These are phyloP conservation scores for Xenopus petersii DNA, from an alignment of 2,797 vertebrate genomes.

Conservation along the genomic window DNA sequence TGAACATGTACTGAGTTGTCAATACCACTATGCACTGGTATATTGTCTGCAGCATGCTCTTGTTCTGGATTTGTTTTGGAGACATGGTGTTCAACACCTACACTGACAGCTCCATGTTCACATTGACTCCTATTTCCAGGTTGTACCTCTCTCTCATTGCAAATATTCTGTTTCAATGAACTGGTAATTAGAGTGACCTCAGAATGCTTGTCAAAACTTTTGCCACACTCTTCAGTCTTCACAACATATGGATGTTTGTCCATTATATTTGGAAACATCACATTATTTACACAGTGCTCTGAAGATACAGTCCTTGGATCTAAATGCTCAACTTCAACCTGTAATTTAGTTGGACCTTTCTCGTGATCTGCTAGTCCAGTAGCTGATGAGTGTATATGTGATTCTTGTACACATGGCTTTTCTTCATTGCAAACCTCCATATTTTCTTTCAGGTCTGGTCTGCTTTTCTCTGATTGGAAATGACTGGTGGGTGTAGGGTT, in stretches of 20 bases:
- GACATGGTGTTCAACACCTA: background rate
- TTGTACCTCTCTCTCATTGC: background rate
- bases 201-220: background rate
- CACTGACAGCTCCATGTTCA: background rate
- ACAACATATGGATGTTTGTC: constrained; percentile 9
- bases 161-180: background rate
- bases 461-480: background rate
- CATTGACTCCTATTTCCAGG: too few species aligned
- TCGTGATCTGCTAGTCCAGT: background rate
- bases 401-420: background rate
- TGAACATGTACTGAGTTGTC: too few species aligned
- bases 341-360: background rate
- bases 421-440: background rate
- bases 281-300: background rate
- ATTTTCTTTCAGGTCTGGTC: background rate
- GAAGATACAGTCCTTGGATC: background rate
- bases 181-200: background rate
- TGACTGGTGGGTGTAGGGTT: background rate
- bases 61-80: constrained; percentile 24
- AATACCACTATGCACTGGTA: too few species aligned
- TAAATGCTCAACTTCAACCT: background rate
- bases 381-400: background rate
- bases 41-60: background rate
- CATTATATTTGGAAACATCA: background rate
- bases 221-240: background rate